These are phyloP conservation scores for Peucedramus taeniatus DNA, from an alignment of 2,113 vertebrate genomes.

Conservation along the genomic window DNA sequence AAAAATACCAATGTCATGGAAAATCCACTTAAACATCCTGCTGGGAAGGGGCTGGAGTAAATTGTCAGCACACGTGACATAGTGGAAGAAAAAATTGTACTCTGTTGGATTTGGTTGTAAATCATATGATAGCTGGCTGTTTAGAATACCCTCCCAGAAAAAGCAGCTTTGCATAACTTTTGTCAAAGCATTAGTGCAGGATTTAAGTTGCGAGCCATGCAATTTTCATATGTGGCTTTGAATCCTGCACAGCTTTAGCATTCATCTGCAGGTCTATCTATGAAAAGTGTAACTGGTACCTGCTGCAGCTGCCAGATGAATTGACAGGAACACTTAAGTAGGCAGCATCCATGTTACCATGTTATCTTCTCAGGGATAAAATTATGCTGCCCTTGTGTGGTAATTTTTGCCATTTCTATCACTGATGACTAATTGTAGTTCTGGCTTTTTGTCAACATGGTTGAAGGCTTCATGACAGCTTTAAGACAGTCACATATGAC, in stretches of 20 bases:
- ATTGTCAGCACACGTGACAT: accelerated
- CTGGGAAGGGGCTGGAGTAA: neutral
- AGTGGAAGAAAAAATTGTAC: neutral
- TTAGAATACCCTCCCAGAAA: neutral
- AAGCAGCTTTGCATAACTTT: neutral
- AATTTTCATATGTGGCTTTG: neutral
- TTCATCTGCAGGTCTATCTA: neutral
- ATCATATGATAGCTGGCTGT: neutral
- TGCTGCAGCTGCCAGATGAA: neutral
- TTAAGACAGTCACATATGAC: neutral
- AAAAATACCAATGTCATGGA: neutral
- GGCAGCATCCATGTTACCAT: neutral
- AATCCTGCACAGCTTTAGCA: neutral
- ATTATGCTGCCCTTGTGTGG: neutral
- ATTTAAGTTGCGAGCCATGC: neutral
- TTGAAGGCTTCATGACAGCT: neutral
- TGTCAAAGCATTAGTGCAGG: neutral
- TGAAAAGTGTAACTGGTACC: neutral
- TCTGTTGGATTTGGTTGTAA: neutral
- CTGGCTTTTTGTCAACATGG: neutral
- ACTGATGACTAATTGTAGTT: neutral
- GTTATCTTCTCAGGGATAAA: neutral
- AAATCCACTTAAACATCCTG: neutral
- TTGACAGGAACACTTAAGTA: neutral
- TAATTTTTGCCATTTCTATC: neutral